These are phyloP conservation scores for Sinocyclocheilus anshuiensis DNA, from an alignment of 2,113 vertebrate species.

Conservation along the genomic window DNA sequence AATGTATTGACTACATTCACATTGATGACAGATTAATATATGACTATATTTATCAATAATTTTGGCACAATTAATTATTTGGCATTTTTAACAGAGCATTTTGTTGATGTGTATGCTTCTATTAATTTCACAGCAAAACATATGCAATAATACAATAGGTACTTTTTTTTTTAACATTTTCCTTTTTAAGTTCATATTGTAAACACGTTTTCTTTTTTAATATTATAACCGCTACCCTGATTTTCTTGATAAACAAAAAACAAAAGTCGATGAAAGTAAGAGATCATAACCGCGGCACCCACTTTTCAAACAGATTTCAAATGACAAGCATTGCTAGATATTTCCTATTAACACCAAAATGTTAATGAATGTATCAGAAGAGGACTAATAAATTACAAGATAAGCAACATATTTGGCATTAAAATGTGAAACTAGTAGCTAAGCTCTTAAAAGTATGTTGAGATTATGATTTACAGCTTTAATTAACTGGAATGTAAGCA, in stretches of 20 bases:
- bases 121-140: slow-evolving; percentile 67
- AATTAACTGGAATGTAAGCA: slow-evolving; percentile 92
- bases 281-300: slow-evolving; percentile 64
- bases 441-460: slow-evolving; percentile 55
- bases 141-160: slow-evolving; percentile 63
- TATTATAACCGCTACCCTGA: slow-evolving; percentile 67
- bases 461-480: slow-evolving; percentile 69
- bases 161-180: slow-evolving; percentile 49
- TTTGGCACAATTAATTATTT: slow-evolving; percentile 78
- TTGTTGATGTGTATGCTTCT: slow-evolving; percentile 67
- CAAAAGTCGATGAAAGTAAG: slow-evolving; percentile 59
- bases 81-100: slow-evolving; percentile 70
- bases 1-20: slow-evolving; percentile 79
- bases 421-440: slow-evolving; percentile 87
- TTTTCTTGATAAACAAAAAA: slow-evolving; percentile 69
- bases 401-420: slow-evolving; percentile 93
- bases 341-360: slow-evolving; percentile 93
- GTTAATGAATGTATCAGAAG: slow-evolving; percentile 96
- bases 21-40: slow-evolving; percentile 76
- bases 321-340: slow-evolving; percentile 93
- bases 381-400: slow-evolving; percentile 90
- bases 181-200: slow-evolving; percentile 63
- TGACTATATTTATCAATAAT: slow-evolving; percentile 75
- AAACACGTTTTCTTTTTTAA: slow-evolving; percentile 65
- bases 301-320: slow-evolving; percentile 85